These are phyloP conservation scores for Esox masquinongy DNA, from an alignment of 2,797 vertebrate genomes.

Conservation along the genomic window DNA sequence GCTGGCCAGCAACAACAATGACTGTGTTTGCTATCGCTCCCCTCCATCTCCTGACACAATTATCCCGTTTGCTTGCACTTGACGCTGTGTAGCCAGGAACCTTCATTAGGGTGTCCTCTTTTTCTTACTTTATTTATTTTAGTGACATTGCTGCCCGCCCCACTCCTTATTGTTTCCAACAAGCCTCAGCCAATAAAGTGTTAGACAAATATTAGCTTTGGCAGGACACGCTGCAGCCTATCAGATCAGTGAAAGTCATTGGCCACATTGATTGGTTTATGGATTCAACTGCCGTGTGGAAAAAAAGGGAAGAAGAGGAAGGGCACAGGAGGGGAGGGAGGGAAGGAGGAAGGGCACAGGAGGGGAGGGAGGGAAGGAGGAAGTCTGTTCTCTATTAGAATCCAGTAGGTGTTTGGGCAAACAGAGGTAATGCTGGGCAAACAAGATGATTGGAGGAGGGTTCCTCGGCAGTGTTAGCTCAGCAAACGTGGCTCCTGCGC, in stretches of 20 bases:
- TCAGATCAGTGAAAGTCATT: slow-evolving; percentile 73
- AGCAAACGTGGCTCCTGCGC: slow-evolving; percentile 75
- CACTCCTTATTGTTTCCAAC: slow-evolving; percentile 66
- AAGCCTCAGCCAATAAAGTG: slow-evolving; percentile 69
- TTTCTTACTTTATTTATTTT: slow-evolving; percentile 7
- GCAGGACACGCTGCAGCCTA: slow-evolving; percentile 70
- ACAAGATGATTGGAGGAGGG: slow-evolving; percentile 78
- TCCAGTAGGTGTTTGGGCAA: slow-evolving; percentile 82
- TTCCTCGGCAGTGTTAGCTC: slow-evolving; percentile 73
- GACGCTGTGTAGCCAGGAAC: slow-evolving; percentile 61
- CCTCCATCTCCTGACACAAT: slow-evolving; percentile 66
- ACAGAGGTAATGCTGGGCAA: slow-evolving; percentile 82
- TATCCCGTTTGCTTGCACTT: slow-evolving; percentile 54
- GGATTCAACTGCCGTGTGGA: slow-evolving; percentile 73
- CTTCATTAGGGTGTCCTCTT: slow-evolving; percentile 51
- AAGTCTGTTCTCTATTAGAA: slow-evolving; percentile 75
- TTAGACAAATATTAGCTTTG: slow-evolving; percentile 87
- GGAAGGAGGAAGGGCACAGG: slow-evolving; percentile 33
- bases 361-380: slow-evolving; percentile 17
- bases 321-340: slow-evolving; percentile 9
- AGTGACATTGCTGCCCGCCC: slow-evolving; percentile 42
- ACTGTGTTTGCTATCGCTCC: slow-evolving; percentile 54
- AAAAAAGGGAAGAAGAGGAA: slow-evolving; percentile 45
- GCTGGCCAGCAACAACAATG: slow-evolving; percentile 43
- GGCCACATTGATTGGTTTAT: slow-evolving; percentile 81